Percentiles rank a stretch among this genome's conserved stretches.
These are phyloP conservation scores for Amphipyra berbera DNA, from an alignment of 2,888 invertebrate species.

Conservation along the genomic window DNA sequence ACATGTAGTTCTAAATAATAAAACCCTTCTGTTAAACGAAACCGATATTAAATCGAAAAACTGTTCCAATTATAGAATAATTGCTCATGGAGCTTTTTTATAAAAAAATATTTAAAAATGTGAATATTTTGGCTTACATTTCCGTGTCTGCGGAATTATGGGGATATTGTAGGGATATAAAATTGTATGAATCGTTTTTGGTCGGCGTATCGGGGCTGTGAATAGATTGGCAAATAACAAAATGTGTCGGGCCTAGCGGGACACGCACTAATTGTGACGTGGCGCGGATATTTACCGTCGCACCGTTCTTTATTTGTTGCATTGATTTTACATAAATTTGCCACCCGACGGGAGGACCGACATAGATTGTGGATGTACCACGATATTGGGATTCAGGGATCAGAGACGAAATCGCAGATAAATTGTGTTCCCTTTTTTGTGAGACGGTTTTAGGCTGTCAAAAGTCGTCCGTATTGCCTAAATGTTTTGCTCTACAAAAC, in stretches of 20 bases:
- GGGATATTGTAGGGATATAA: conserved; percentile 22
- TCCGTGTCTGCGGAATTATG: conserved; percentile 1
- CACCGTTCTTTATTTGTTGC: conserved; percentile 69
- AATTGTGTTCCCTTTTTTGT: conserved; percentile 60
- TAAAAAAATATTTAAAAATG: not conserved
- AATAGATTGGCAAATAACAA: conserved; percentile 64
- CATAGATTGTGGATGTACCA: conserved; percentile 55
- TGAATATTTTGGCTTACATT: conserved; percentile 1
- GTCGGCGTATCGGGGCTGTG: conserved; percentile 38
- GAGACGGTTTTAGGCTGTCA: conserved; percentile 32
- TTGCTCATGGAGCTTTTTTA: conserved; percentile 35
- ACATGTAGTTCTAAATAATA: conserved; percentile 12
- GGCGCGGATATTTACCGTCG: conserved; percentile 68
- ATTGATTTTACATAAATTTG: conserved; percentile 66
- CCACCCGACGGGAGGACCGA: conserved; percentile 54
- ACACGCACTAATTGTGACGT: conserved; percentile 72
- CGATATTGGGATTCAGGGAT: conserved; percentile 65
- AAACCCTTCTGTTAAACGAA: conserved; percentile 29
- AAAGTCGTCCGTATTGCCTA: conserved; percentile 22
- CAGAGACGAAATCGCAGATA: conserved; percentile 61
- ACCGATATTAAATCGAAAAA: conserved; percentile 43
- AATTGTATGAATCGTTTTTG: conserved; percentile 45
- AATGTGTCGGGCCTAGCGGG: conserved; percentile 65
- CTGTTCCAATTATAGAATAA: conserved; percentile 52
- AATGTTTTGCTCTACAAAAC: conserved; percentile 6